Evolutionary conservation across 2,797 vertebrate genomes (phyloP), one percentile per base, ranked within the genome.

Genomic region (Phataginus tricuspis): DNA sequence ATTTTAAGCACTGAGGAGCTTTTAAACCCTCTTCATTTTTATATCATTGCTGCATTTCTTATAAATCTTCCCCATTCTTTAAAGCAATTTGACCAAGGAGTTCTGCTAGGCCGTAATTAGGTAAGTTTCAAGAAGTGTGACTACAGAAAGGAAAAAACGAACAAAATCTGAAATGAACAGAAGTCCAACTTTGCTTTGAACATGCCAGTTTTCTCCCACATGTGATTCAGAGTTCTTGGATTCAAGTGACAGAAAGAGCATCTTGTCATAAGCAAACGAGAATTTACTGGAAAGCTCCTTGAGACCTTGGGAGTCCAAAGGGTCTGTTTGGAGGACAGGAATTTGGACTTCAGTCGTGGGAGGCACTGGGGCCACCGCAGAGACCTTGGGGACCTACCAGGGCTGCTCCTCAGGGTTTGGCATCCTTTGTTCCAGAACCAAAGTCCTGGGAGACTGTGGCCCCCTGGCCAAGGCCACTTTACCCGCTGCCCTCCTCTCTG

Each of bases 271-370:
- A 31, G 45, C 71, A 64, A 61, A 51, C 29, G 23, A 57, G 3
- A 19, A 63, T 82, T 37, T 68, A 10, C 23, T 7, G 55, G 55
- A 74, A 66, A 57, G 13, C 49, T 64, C 61, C 37, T 68, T 77
- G 63, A 34, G 53, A 57, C 9, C 29, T 21, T n/a, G 4, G 11
- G 42, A 29, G 45, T 49, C 37, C 8, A 21, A 71, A 90, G 71
- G 87, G 39, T 39, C 72, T 66, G 2, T 74, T 19, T 74, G 72
- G 39, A 45, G 34, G 39, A 14, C 2, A 45, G 42, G 66, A 59
- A 29, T 0, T 37, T 1, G 1, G 23, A 14, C 6, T 37, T 31
- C 29, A 3, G 34, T 1, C 10, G 4, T 5, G 13, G 16, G 8
- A 19, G 12, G 78, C 21, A 2, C 34, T 12, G 3, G 8, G 31